A percentile compares a stretch with the other conserved stretches of the same genome.
Evolutionary conservation across 1,140 invertebrate genomes (phyloP).

Genomic region (Rhopalosiphum padi): DNA sequence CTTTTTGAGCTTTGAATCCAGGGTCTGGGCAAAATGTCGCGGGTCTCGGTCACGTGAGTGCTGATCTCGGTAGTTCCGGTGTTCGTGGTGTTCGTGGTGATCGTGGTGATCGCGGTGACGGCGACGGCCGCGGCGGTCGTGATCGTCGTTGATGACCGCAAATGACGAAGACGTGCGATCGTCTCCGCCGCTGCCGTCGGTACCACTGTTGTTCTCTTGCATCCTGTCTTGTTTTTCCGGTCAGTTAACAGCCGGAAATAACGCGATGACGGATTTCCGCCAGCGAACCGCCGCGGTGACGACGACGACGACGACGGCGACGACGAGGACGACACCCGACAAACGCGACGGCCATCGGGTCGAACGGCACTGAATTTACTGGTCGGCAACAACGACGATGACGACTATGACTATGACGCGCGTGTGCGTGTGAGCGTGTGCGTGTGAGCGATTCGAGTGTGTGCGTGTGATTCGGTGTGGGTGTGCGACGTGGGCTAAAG

Average conservation of each 20-base stretch:
- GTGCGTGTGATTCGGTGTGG: not conserved
- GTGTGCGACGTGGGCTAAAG: not conserved
- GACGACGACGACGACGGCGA: not conserved
- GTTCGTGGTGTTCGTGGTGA: too few species aligned
- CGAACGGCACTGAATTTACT: constrained; percentile 22
- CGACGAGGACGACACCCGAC: not conserved
- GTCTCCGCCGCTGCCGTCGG: not conserved
- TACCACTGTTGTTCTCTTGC: not conserved
- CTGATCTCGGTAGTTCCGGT: not conserved
- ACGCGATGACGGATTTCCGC: not conserved
- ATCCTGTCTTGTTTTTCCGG: not conserved
- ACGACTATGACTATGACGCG: too few species aligned
- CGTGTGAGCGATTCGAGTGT: not conserved
- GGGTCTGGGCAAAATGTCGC: constrained; percentile 69
- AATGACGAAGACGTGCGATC: constrained; percentile 35
- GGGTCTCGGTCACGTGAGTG: constrained; percentile 60
- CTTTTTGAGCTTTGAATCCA: constrained; percentile 71
- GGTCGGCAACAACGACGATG: not conserved
- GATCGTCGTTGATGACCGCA: constrained; percentile 58
- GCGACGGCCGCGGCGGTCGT: constrained; percentile 61
- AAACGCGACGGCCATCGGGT: constrained; percentile 15
- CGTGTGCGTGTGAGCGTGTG: not conserved
- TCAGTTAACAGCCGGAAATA: not conserved
- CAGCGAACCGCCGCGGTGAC: not conserved
- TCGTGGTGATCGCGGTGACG: constrained; percentile 58